A percentile compares a stretch with the other conserved stretches of the same genome.
phyloP scores from a whole-genome alignment of 1,140 invertebrate species.

The Diorhabda elongata region DNA sequence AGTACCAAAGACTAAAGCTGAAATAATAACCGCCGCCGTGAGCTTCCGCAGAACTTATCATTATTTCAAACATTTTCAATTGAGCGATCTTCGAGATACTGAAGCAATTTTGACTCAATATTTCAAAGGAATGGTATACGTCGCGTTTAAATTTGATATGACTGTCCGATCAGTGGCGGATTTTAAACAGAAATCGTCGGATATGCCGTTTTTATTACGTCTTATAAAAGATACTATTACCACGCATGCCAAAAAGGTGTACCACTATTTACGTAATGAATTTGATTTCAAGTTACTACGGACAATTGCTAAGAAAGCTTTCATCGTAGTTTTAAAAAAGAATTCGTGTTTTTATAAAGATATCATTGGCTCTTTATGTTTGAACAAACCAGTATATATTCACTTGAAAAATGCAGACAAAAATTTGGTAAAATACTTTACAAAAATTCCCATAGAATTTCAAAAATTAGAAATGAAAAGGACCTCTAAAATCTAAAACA shows the following conservation, averaged over 20 bases:
- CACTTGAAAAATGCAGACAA: background rate
- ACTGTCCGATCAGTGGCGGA: slow-evolving; percentile 15
- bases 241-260: slow-evolving; percentile 1
- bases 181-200: background rate
- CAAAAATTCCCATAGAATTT: slow-evolving; percentile 1
- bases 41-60: slow-evolving; percentile 18
- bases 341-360: slow-evolving; percentile 16
- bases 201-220: slow-evolving; percentile 7
- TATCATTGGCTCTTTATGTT: slow-evolving; percentile 6
- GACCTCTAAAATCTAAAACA: slow-evolving; percentile 12
- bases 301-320: slow-evolving; percentile 18
- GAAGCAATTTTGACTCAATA: slow-evolving; percentile 18
- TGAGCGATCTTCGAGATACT: slow-evolving; percentile 17
- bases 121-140: slow-evolving; percentile 22
- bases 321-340: slow-evolving; percentile 19
- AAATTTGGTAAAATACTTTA: background rate
- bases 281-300: slow-evolving; percentile 10
- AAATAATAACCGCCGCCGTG: background rate
- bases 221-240: slow-evolving; percentile 12
- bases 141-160: slow-evolving; percentile 23
- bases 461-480: slow-evolving; percentile 3
- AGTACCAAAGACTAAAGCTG: background rate
- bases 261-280: background rate
- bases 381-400: background rate
- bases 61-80: slow-evolving; percentile 19